phyloP scores from a whole-genome alignment of 2,113 vertebrate species.

The Larimichthys polyactis region DNA sequence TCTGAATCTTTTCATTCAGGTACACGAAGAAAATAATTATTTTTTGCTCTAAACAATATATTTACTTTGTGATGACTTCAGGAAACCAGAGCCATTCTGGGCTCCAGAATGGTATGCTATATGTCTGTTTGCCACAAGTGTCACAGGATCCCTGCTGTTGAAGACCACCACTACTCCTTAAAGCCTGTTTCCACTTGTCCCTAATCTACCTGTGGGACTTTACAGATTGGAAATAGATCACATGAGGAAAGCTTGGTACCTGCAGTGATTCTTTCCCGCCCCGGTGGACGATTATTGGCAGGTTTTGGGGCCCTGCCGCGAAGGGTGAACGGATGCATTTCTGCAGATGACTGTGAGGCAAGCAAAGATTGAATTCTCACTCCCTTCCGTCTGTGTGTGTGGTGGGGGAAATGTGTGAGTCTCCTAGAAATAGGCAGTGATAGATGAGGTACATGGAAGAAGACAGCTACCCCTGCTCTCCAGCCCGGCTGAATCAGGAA shows the following conservation, averaged over 20 bases:
- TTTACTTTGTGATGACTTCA: background rate
- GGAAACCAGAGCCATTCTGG: background rate
- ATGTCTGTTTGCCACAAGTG: slow-evolving; percentile 22
- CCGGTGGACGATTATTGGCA: slow-evolving; percentile 67
- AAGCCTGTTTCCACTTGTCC: slow-evolving; percentile 56
- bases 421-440: slow-evolving; percentile 82
- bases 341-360: slow-evolving; percentile 79
- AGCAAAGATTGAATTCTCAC: slow-evolving; percentile 82
- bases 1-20: background rate
- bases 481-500: slow-evolving; percentile 84
- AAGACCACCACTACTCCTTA: slow-evolving; percentile 25
- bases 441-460: slow-evolving; percentile 83
- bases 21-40: background rate
- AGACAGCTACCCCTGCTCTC: slow-evolving; percentile 82
- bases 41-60: background rate
- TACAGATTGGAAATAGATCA: slow-evolving; percentile 79
- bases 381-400: slow-evolving; percentile 63
- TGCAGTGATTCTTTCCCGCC: slow-evolving; percentile 67
- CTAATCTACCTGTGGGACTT: slow-evolving; percentile 73
- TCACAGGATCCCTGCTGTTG: slow-evolving; percentile 17
- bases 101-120: background rate
- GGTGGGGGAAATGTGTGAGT: slow-evolving; percentile 70
- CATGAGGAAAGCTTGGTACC: slow-evolving; percentile 71
- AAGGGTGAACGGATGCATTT: slow-evolving; percentile 79
- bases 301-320: slow-evolving; percentile 65